Evolutionary conservation across 2,888 invertebrate genomes (phyloP).

Genomic region (Calameuta idolon): DNA sequence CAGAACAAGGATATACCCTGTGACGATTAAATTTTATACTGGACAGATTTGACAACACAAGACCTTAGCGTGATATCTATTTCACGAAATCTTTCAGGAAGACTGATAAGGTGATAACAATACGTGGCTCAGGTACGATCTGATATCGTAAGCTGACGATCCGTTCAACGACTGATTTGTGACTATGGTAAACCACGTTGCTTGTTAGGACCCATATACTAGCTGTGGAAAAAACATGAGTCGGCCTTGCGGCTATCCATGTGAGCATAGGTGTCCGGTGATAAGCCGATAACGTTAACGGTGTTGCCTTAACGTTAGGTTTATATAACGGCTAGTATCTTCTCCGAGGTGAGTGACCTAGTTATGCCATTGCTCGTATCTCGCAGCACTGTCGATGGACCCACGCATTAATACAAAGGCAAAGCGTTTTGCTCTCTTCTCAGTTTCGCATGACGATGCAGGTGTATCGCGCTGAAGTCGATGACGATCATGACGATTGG

Average conservation of each 20-base stretch:
- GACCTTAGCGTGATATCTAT: neutral
- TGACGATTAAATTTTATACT: neutral
- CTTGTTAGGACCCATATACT: neutral
- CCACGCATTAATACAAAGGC: neutral
- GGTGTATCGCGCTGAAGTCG: neutral
- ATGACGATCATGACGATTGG: neutral
- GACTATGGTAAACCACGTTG: neutral
- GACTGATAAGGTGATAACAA: neutral
- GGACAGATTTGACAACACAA: neutral
- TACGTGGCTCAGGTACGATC: neutral
- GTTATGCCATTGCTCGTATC: slow-evolving; percentile 37
- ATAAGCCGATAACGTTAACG: slow-evolving; percentile 25
- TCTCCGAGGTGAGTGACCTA: slow-evolving; percentile 46
- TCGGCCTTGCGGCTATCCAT: slow-evolving; percentile 28
- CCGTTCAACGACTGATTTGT: neutral
- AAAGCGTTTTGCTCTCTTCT: neutral
- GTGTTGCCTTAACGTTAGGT: slow-evolving; percentile 27
- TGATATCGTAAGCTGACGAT: neutral
- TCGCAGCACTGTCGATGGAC: slow-evolving; percentile 32
- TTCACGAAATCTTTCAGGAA: neutral
- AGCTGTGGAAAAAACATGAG: slow-evolving; percentile 9
- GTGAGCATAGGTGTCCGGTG: slow-evolving; percentile 19
- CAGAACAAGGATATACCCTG: neutral
- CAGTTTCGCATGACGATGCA: neutral
- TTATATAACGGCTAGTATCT: slow-evolving; percentile 40